These are phyloP conservation scores for Drosophila phalerata DNA, from an alignment of 2,888 invertebrate species.

Conservation along the genomic window DNA sequence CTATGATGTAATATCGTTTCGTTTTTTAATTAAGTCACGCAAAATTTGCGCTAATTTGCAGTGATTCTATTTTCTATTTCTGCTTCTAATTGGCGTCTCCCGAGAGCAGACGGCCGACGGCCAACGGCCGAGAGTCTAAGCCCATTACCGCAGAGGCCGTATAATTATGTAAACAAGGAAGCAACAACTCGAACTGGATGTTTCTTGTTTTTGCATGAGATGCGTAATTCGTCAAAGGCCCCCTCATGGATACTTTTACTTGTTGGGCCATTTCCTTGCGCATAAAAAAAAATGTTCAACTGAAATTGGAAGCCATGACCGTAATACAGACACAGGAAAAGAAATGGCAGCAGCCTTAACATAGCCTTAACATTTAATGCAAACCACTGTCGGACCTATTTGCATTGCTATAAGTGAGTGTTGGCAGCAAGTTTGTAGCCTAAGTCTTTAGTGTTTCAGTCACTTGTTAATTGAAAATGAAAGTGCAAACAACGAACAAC, in stretches of 20 bases:
- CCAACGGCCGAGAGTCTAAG: conserved; percentile 11
- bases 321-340: conserved; percentile 4
- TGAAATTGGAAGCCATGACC: conserved; percentile 43
- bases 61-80: conserved; percentile 58
- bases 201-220: conserved; percentile 31
- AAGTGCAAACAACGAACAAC: conserved; percentile 63
- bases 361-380: conserved; percentile 66
- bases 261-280: conserved; percentile 44
- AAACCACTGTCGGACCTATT: conserved; percentile 30
- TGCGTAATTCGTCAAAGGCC: conserved; percentile 56
- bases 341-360: conserved; percentile 1
- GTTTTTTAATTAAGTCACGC: conserved; percentile 77
- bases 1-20: conserved; percentile 69
- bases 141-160: conserved; percentile 40
- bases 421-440: conserved; percentile 43
- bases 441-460: conserved; percentile 43
- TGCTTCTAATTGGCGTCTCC: conserved; percentile 60
- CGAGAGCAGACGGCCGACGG: conserved; percentile 2
- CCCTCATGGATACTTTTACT: conserved; percentile 36
- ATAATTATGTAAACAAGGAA: conserved; percentile 70
- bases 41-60: conserved; percentile 73
- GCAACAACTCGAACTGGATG: conserved; percentile 20
- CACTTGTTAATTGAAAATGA: conserved; percentile 75
- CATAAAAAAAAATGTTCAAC: conserved; percentile 32
- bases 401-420: conserved; percentile 31